These are phyloP conservation scores for Diploscapter pachys DNA, from an alignment of 1,140 invertebrate genomes.

Conservation along the genomic window DNA sequence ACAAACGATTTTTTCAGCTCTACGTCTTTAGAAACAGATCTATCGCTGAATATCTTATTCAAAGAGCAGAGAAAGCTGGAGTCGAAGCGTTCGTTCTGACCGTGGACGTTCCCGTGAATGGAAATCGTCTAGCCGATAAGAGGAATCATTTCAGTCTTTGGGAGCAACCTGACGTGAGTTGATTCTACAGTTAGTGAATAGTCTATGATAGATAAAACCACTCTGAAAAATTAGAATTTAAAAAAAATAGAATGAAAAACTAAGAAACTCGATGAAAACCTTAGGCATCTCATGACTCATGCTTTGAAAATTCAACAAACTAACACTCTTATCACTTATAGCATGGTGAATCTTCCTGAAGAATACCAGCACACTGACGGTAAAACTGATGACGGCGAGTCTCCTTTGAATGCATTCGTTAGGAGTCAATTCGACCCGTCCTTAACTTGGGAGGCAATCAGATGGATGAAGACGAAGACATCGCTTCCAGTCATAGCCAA, in stretches of 20 bases:
- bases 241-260: too few relatives aligned
- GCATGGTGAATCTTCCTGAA: slow-evolving; percentile 49
- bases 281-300: too few relatives aligned
- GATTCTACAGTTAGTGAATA: slow-evolving; percentile 55
- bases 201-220: slow-evolving; percentile 62
- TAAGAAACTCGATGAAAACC: too few relatives aligned
- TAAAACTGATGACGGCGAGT: slow-evolving; percentile 61
- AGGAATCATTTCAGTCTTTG: slow-evolving; percentile 81
- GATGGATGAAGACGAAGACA: slow-evolving; percentile 62
- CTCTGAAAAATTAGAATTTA: slow-evolving; percentile 40
- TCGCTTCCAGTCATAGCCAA: slow-evolving; percentile 80
- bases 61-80: slow-evolving; percentile 76
- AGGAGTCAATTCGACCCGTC: slow-evolving; percentile 73
- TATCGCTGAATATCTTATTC: slow-evolving; percentile 72
- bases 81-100: slow-evolving; percentile 84
- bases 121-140: slow-evolving; percentile 74
- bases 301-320: too few relatives aligned
- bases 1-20: slow-evolving; percentile 74
- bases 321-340: slow-evolving; percentile 47
- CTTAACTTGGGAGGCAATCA: slow-evolving; percentile 77
- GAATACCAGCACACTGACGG: slow-evolving; percentile 36
- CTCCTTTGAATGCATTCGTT: slow-evolving; percentile 75
- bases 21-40: slow-evolving; percentile 80
- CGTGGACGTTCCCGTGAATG: slow-evolving; percentile 80
- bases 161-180: slow-evolving; percentile 70